Percentiles rank a stretch among this genome's conserved stretches.
Evolutionary conservation across 2,113 vertebrate genomes (phyloP).

Genomic region (Cromileptes altivelis): DNA sequence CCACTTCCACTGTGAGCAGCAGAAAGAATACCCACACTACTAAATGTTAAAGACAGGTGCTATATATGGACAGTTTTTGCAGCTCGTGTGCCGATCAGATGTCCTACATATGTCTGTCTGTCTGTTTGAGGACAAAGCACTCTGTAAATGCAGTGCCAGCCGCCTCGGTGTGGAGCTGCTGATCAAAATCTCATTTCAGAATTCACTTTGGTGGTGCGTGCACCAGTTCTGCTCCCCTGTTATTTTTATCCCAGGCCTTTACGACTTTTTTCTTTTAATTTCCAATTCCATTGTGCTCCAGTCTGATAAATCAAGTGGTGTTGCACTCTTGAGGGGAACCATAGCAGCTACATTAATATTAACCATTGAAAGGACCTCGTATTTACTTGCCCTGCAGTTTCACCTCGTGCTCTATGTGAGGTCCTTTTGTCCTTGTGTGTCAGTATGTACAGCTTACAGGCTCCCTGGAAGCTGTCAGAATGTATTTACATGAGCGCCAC

Average conservation of each 20-base stretch:
- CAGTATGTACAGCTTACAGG: not conserved
- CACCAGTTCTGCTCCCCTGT: constrained; percentile 20
- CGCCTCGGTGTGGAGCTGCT: not conserved
- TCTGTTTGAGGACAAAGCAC: not conserved
- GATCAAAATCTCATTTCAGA: constrained; percentile 37
- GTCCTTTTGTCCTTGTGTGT: constrained; percentile 23
- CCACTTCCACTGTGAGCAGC: not conserved
- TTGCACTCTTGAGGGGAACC: constrained; percentile 13
- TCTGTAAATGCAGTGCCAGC: not conserved
- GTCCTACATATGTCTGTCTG: not conserved
- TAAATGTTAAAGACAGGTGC: not conserved
- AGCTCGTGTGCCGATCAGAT: not conserved
- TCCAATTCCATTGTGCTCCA: constrained; percentile 36
- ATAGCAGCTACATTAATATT: constrained; percentile 9
- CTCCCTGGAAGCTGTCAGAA: not conserved
- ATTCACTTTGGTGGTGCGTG: constrained; percentile 8
- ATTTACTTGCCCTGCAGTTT: constrained; percentile 31
- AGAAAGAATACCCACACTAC: not conserved
- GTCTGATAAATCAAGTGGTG: constrained; percentile 20
- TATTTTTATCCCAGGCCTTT: constrained; percentile 60
- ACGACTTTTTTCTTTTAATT: not conserved
- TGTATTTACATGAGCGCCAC: constrained; percentile 15
- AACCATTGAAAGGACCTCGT: constrained; percentile 9
- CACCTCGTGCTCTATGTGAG: not conserved
- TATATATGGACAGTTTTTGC: too few species aligned